Conservation (phyloP, 2,797 vertebrate species). For the Sparus aurata region DNA sequence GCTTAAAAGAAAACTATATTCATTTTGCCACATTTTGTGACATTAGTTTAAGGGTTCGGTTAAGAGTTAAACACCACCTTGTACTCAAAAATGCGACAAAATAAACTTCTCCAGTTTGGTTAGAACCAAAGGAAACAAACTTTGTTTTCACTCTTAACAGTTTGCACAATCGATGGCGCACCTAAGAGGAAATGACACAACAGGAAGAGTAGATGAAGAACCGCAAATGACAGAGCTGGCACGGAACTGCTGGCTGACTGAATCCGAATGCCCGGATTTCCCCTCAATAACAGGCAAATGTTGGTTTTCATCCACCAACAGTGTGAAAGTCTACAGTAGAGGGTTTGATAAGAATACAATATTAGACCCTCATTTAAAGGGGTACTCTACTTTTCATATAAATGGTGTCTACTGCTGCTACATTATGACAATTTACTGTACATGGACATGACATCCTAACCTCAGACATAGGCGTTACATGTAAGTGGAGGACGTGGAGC, state of each 20-base stretch:
- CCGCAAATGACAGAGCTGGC: background rate
- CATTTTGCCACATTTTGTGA: background rate
- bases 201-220: conserved; percentile 1
- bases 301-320: background rate
- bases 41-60: fast-evolving
- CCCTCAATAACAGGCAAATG: background rate
- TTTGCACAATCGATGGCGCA: background rate
- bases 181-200: conserved; percentile 24
- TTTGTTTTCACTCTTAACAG: background rate
- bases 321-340: background rate
- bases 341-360: background rate
- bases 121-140: background rate
- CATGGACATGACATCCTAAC: too few species aligned
- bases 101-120: background rate
- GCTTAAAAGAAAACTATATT: background rate
- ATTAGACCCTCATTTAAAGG: too few species aligned
- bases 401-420: too few species aligned
- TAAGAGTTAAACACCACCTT: background rate
- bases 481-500: background rate
- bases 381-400: too few species aligned
- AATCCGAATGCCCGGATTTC: background rate
- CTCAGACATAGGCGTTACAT: too few species aligned
- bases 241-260: background rate
- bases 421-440: too few species aligned
- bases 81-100: background rate